Evolutionary conservation across 53 echinoderm and acorn worm species (phyloP), one percentile per base, ranked within the genome.

Genomic region (Paelopatides confundens): DNA sequence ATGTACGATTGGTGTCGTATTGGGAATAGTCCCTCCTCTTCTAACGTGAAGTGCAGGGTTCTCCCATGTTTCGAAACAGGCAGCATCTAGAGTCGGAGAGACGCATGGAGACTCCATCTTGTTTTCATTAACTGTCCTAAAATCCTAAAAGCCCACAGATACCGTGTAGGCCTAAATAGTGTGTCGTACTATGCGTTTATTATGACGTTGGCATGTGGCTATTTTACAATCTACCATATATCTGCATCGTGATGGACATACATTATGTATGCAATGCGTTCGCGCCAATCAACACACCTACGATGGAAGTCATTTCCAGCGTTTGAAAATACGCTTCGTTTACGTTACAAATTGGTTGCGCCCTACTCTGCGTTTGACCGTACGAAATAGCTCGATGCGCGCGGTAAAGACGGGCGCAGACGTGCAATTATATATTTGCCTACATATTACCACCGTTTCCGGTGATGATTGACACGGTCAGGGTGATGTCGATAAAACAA

Each of bases 41-140:
- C 74, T 39, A 7, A 74, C 74, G n/a, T 28, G 74, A 18, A 74
- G 46, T 3, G 74, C 74, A 39, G 74, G 74, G 46, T 74, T 74
- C 10, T 74, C 74, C 74, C 38, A 23, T 10, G 47, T 23, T 26
- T 74, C 74, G 11, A 74, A 43, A 23, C 46, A 46, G 26, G 74
- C n/a, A 24, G n/a, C 74, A n/a, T 74, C 74, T 28, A 43, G 74
- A 0, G 74, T 74, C 37, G 47, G 1, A 26, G 74, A 74, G n/a
- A 28, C 18, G 40, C 74, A 74, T 0, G 74, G 74, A 46, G 74
- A 74, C 28, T 74, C 39, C 74, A 74, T 74, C 23, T 71, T n/a
- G 71, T n/a, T 38, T 38, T 2, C 23, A 27, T 36, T 71, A 8
- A 58, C 18, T 23, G 58, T 18, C 15, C 58, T 18, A 21, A 0